These are phyloP conservation scores for Mylabris phalerata DNA, from an alignment of 1,140 invertebrate genomes.

Conservation along the genomic window DNA sequence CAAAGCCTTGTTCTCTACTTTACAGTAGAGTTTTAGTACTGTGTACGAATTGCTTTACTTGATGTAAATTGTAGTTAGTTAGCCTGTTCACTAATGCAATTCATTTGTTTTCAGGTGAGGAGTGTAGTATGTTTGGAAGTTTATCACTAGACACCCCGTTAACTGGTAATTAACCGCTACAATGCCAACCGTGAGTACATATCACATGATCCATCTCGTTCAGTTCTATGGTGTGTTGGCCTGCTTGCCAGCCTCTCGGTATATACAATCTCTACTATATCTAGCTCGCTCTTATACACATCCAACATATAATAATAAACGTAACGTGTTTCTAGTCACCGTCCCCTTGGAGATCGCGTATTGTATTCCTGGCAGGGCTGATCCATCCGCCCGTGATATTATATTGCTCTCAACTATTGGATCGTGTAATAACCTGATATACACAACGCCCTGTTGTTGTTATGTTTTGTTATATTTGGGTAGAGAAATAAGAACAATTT, in stretches of 20 bases:
- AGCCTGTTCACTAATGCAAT: constrained; percentile 10
- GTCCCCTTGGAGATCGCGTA: constrained; percentile 15
- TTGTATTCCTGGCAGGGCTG: constrained; percentile 20
- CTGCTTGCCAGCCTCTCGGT: background rate
- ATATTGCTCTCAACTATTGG: constrained; percentile 31
- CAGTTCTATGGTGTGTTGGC: constrained; percentile 3
- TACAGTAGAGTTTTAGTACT: no score
- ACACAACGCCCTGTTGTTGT: constrained; percentile 2
- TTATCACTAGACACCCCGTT: constrained; percentile 25
- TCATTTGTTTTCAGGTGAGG: constrained; percentile 26
- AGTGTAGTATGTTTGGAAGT: constrained; percentile 19
- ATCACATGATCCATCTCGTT: constrained; percentile 25
- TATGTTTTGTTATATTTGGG: no score
- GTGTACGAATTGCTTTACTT: no score
- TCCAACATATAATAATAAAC: no score
- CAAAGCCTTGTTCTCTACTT: no score
- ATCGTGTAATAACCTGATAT: constrained; percentile 32
- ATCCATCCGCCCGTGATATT: constrained; percentile 32
- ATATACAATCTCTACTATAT: no score
- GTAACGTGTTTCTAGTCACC: background rate
- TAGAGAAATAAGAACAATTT: constrained; percentile 6
- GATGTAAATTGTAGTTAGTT: no score
- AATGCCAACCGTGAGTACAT: constrained; percentile 33
- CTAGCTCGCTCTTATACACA: no score
- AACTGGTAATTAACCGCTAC: constrained; percentile 32